phyloP scores from a whole-genome alignment of 2,113 vertebrate genomes.

The Eubucco bourcierii region DNA sequence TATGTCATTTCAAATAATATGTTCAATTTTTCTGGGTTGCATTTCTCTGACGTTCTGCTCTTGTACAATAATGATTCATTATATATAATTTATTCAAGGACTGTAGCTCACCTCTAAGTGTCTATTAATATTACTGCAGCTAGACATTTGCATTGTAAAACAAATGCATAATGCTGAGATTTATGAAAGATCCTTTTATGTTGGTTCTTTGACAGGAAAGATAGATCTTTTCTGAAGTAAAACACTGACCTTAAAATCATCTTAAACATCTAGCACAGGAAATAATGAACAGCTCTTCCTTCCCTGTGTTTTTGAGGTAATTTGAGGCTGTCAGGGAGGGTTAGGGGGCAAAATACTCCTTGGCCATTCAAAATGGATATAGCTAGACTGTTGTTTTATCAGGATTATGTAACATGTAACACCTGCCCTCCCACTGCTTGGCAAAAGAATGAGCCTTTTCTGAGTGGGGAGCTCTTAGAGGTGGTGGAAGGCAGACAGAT shows the following conservation, averaged over 20 bases:
- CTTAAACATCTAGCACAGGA: neutral
- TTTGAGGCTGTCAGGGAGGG: neutral
- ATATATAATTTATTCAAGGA: slow-evolving; percentile 48
- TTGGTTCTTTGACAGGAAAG: neutral
- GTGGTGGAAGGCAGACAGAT: neutral
- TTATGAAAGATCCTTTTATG: slow-evolving; percentile 26
- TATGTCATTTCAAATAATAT: slow-evolving; percentile 10
- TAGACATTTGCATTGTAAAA: slow-evolving; percentile 56
- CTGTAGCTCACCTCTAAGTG: slow-evolving; percentile 41
- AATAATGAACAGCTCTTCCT: neutral
- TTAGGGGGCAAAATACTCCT: neutral
- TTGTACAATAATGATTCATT: slow-evolving; percentile 53
- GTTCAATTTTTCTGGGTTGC: slow-evolving; percentile 38
- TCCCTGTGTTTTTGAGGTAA: neutral
- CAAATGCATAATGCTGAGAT: neutral
- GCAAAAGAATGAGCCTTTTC: neutral
- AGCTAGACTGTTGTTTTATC: neutral
- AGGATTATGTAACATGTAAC: neutral
- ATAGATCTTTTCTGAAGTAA: neutral
- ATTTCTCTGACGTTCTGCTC: slow-evolving; percentile 16
- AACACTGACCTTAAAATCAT: neutral
- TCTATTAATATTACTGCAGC: slow-evolving; percentile 49
- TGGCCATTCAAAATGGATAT: neutral
- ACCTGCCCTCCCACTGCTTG: neutral
- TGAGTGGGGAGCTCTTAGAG: neutral